Conservation (phyloP, 2,888 invertebrate genomes). For the Tenodera sinensis region DNA sequence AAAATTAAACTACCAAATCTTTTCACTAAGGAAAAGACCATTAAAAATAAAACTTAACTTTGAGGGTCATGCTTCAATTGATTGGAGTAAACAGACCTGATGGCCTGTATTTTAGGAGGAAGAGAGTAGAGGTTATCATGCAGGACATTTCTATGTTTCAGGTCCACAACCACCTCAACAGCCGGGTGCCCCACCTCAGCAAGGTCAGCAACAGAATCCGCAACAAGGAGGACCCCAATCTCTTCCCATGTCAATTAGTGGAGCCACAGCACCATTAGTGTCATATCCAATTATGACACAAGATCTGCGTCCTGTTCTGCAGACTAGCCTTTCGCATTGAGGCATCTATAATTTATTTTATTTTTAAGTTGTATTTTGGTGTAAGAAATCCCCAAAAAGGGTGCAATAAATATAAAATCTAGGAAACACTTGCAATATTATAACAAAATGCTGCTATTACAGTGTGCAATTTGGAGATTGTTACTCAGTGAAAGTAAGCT, state of each 20-base stretch:
- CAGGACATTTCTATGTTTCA: not conserved
- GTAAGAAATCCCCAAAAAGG: not conserved
- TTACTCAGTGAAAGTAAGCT: not conserved
- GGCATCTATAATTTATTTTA: not conserved
- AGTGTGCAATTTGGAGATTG: not conserved
- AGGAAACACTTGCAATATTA: not conserved
- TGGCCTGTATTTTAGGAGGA: too few relatives aligned
- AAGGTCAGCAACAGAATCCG: conserved; percentile 33
- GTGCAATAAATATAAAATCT: not conserved
- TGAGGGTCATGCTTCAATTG: too few relatives aligned
- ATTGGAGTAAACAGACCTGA: too few relatives aligned
- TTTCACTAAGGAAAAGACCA: too few relatives aligned
- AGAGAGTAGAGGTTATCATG: too few relatives aligned
- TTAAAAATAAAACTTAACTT: too few relatives aligned
- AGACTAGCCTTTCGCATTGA: conserved; percentile 33
- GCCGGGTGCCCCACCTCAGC: conserved; percentile 41
- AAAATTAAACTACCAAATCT: too few relatives aligned
- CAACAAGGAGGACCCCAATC: conserved; percentile 50
- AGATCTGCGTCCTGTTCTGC: conserved; percentile 43
- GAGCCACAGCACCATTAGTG: conserved; percentile 54
- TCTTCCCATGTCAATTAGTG: conserved; percentile 54
- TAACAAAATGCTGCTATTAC: not conserved
- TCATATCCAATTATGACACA: conserved; percentile 67
- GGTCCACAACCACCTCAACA: conserved; percentile 40
- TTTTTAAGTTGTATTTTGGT: not conserved